phyloP scores from a whole-genome alignment of 2,888 invertebrate species.

The Griposia aprilina region DNA sequence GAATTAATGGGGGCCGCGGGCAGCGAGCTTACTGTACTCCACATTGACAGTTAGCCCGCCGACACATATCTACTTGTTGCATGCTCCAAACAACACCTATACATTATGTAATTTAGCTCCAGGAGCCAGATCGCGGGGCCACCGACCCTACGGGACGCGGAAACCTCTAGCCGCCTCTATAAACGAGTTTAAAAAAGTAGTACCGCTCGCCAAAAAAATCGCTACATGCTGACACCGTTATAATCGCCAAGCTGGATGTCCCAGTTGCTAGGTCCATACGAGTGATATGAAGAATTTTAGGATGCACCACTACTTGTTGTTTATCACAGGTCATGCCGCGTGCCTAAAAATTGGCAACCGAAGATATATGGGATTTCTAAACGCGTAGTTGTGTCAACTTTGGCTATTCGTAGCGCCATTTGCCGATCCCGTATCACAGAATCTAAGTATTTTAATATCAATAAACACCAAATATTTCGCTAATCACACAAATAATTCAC shows the following conservation, averaged over 20 bases:
- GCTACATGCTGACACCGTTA: constrained; percentile 91
- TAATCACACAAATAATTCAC: constrained; percentile 85
- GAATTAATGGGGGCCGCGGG: constrained; percentile 90
- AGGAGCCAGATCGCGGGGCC: constrained; percentile 88
- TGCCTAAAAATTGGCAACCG: constrained; percentile 83
- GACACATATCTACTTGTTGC: constrained; percentile 91
- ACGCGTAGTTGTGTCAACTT: constrained; percentile 91
- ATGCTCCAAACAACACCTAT: constrained; percentile 88
- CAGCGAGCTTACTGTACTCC: constrained; percentile 90
- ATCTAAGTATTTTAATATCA: constrained; percentile 86
- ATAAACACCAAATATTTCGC: constrained; percentile 85
- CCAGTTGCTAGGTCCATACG: constrained; percentile 88
- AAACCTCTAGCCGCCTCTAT: constrained; percentile 90
- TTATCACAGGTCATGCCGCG: constrained; percentile 85
- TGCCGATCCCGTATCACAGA: constrained; percentile 89
- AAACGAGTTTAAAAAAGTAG: constrained; percentile 91
- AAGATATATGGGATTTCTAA: constrained; percentile 87
- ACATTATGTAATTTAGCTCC: constrained; percentile 91
- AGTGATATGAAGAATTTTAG: constrained; percentile 84
- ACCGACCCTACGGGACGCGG: constrained; percentile 91
- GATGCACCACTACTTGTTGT: constrained; percentile 88
- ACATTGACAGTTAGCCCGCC: constrained; percentile 90
- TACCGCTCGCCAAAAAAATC: constrained; percentile 91
- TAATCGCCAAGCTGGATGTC: constrained; percentile 91
- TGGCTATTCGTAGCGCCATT: constrained; percentile 91